Conservation (phyloP, 2,888 invertebrate genomes). For the Hypselothyrea guttata region DNA sequence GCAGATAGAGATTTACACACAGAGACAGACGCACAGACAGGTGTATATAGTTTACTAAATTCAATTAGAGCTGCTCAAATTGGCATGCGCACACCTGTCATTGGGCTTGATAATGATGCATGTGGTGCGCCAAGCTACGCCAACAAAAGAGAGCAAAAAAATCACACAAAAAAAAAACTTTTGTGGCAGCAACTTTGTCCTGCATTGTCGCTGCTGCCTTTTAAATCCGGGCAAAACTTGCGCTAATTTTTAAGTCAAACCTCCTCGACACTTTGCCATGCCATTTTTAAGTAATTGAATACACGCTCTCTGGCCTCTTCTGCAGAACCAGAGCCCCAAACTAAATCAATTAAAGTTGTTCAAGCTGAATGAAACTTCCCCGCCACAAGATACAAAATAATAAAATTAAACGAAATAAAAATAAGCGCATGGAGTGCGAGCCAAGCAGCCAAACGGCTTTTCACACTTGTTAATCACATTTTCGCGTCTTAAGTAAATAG, state of each 20-base stretch:
- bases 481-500: conserved; percentile 78
- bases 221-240: conserved; percentile 43
- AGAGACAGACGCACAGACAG: conserved; percentile 13
- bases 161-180: conserved; percentile 62
- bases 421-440: conserved; percentile 19
- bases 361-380: conserved; percentile 58
- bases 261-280: conserved; percentile 46
- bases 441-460: conserved; percentile 59
- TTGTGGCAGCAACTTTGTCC: conserved; percentile 58
- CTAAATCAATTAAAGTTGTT: conserved; percentile 78
- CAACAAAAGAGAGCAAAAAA: too few species aligned
- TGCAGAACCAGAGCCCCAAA: conserved; percentile 17
- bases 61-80: conserved; percentile 77
- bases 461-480: conserved; percentile 79
- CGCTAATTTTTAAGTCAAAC: conserved; percentile 66
- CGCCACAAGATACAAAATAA: conserved; percentile 41
- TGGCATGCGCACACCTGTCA: conserved; percentile 78
- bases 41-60: conserved; percentile 70
- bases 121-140: conserved; percentile 59
- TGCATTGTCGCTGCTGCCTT: conserved; percentile 37
- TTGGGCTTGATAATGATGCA: conserved; percentile 74
- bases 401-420: conserved; percentile 54
- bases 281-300: conserved; percentile 68
- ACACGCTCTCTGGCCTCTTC: conserved; percentile 5
- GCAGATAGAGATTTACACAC: conserved; percentile 14